Evolutionary conservation across 92 coral and sea anemone species (phyloP).

Genomic region (Porites evermanni): DNA sequence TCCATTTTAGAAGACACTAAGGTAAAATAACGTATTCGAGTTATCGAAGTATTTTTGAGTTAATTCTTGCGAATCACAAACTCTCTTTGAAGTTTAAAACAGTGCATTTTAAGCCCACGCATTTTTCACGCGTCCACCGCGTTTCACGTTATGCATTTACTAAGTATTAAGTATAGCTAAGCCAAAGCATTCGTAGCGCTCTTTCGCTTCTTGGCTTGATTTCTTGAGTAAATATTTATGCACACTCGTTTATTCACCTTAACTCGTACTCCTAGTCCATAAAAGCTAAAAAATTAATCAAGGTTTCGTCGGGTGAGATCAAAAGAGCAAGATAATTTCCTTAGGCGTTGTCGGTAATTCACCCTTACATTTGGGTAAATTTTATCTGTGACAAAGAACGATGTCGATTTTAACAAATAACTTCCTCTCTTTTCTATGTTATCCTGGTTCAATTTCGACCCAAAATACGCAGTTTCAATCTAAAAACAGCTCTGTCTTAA

Average conservation of each 20-base stretch:
- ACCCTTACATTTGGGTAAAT: constrained; percentile 20
- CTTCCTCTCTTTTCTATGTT: not conserved
- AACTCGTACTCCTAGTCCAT: constrained; percentile 19
- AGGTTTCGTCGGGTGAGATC: constrained; percentile 33
- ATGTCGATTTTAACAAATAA: not conserved
- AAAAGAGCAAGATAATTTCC: constrained; percentile 19
- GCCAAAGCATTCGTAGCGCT: not conserved
- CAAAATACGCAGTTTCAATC: not conserved
- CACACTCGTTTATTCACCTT: constrained; percentile 47
- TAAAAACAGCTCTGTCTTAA: not conserved
- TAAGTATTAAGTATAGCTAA: not conserved
- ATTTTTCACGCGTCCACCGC: not conserved
- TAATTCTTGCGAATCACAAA: not conserved
- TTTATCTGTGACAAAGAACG: constrained; percentile 17
- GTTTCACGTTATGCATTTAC: too few species aligned
- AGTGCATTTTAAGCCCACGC: constrained; percentile 5
- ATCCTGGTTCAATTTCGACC: not conserved
- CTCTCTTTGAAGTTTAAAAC: not conserved
- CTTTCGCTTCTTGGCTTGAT: constrained; percentile 30
- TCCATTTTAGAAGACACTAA: too few species aligned
- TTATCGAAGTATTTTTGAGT: not conserved
- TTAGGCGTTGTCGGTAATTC: constrained; percentile 14
- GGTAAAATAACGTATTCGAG: not conserved
- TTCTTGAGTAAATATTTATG: constrained; percentile 46
- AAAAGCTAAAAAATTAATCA: constrained; percentile 51